These are phyloP conservation scores for Falco naumanni DNA, from an alignment of 2,797 vertebrate genomes.

Conservation along the genomic window DNA sequence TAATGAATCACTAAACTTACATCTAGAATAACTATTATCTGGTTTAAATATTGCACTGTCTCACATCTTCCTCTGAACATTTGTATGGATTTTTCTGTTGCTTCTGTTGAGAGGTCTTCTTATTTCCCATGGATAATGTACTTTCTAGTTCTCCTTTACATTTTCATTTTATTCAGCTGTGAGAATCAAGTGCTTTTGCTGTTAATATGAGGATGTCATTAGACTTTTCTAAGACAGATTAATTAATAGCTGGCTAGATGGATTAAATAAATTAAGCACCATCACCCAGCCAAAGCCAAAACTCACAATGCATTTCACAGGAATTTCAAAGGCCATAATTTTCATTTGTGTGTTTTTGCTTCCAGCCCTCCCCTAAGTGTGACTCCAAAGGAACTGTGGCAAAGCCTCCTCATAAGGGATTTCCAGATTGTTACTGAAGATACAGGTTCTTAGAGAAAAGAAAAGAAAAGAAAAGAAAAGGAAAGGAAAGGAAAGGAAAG, in stretches of 20 bases:
- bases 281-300: not conserved
- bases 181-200: not conserved
- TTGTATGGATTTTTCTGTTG: not conserved
- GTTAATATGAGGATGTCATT: not conserved
- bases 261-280: not conserved
- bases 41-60: not conserved
- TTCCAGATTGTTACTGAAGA: not conserved
- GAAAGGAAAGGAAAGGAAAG: too few relatives aligned
- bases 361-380: not conserved
- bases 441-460: not conserved
- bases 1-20: not conserved
- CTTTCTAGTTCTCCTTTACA: not conserved
- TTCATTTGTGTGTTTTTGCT: not conserved
- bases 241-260: not conserved
- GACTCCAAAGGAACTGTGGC: fast-evolving
- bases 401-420: not conserved
- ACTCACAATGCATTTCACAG: not conserved
- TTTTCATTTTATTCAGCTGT: not conserved
- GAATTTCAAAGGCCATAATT: not conserved
- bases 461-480: too few relatives aligned
- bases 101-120: not conserved
- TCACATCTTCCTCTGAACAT: not conserved
- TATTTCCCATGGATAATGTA: not conserved
- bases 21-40: not conserved
- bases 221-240: not conserved